Conservation (phyloP, 2,888 invertebrate genomes). For the Ophion ventricosus region DNA sequence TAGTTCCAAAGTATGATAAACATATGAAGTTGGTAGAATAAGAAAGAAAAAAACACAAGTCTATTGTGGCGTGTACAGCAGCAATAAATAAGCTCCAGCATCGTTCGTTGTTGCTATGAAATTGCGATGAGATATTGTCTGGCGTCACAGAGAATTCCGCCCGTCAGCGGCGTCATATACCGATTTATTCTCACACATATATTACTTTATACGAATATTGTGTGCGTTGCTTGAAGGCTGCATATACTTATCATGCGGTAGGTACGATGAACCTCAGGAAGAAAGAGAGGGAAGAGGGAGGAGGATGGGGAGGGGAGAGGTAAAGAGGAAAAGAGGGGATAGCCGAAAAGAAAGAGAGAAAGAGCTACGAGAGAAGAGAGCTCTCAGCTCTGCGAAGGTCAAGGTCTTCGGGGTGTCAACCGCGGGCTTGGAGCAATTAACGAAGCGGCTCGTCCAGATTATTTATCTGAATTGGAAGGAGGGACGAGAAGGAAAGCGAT, state of each 20-base stretch:
- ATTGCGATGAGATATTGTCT: conserved; percentile 60
- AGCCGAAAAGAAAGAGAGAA: conserved; percentile 19
- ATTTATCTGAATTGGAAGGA: conserved; percentile 66
- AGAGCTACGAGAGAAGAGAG: conserved; percentile 24
- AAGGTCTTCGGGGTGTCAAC: conserved; percentile 75
- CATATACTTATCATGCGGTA: conserved; percentile 52
- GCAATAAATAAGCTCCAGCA: conserved; percentile 48
- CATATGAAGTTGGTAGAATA: not conserved
- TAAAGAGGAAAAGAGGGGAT: conserved; percentile 11
- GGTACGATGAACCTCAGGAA: conserved; percentile 61
- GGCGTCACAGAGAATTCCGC: conserved; percentile 53
- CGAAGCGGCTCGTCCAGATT: conserved; percentile 72
- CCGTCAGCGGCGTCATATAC: conserved; percentile 52
- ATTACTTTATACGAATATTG: conserved; percentile 49
- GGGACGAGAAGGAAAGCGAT: conserved; percentile 37
- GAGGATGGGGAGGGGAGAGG: conserved; percentile 4
- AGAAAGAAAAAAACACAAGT: conserved; percentile 18
- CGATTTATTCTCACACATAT: conserved; percentile 57
- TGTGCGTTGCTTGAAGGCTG: conserved; percentile 46
- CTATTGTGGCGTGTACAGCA: conserved; percentile 46
- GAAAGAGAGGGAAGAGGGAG: conserved; percentile 13
- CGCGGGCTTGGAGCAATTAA: conserved; percentile 75
- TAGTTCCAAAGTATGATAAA: not conserved
- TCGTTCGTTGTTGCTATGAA: conserved; percentile 40
- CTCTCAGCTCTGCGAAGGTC: conserved; percentile 74